Conservation (phyloP, 2,113 vertebrate genomes). For the Catharus bicknelli region DNA sequence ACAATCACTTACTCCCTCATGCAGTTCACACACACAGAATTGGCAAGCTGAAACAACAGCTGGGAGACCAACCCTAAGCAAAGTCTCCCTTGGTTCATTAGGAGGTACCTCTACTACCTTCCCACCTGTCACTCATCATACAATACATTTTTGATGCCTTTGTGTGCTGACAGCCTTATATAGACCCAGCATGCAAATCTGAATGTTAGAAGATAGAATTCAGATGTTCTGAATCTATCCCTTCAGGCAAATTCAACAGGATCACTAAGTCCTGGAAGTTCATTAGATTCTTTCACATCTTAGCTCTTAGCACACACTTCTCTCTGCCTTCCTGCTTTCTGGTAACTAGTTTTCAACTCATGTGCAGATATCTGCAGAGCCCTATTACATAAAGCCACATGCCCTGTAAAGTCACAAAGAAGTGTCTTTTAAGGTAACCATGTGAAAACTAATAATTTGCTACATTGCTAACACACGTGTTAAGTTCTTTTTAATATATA, state of each 20-base stretch:
- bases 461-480: not conserved
- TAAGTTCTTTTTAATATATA: not conserved
- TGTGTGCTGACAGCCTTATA: not conserved
- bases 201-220: not conserved
- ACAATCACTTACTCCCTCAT: not conserved
- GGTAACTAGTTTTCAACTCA: not conserved
- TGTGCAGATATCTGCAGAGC: fast-evolving
- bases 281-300: not conserved
- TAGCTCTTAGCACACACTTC: not conserved
- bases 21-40: not conserved
- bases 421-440: not conserved
- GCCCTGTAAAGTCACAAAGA: not conserved
- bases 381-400: not conserved
- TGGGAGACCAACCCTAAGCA: not conserved
- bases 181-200: not conserved
- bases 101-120: not conserved
- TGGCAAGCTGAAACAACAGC: not conserved
- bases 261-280: not conserved
- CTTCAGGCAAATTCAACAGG: not conserved
- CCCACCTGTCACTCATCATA: not conserved
- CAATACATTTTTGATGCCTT: not conserved
- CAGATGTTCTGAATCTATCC: not conserved
- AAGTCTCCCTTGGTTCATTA: not conserved
- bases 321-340: not conserved
- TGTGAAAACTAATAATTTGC: not conserved